Conservation (phyloP, 37 sponge, comb jelly and placozoan species). For the Theonella swinhoei region DNA sequence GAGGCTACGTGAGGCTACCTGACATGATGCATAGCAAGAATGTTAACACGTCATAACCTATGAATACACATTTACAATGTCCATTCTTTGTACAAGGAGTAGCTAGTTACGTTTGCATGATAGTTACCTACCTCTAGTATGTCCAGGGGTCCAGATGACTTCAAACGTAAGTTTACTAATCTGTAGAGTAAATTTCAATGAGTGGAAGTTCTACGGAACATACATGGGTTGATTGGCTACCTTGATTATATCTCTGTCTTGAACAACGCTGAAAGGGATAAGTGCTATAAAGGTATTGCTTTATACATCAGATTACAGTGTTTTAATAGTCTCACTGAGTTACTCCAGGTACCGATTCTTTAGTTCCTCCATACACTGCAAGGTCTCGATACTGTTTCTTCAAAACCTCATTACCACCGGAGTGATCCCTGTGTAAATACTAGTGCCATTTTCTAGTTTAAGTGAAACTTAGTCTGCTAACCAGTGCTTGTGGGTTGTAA, state of each 20-base stretch:
- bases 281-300: no score
- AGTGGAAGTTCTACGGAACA: neutral
- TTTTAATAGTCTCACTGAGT: slow-evolving; percentile 42
- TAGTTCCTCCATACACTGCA: slow-evolving; percentile 43
- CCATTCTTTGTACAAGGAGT: no score
- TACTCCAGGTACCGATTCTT: slow-evolving; percentile 22
- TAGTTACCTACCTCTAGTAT: slow-evolving; percentile 50
- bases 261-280: slow-evolving; percentile 8
- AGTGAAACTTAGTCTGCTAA: slow-evolving; percentile 1
- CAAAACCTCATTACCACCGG: slow-evolving; percentile 68
- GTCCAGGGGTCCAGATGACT: slow-evolving; percentile 71
- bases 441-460: no score
- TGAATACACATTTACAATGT: no score
- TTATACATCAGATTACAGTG: no score
- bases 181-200: slow-evolving; percentile 1
- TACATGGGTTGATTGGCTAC: neutral
- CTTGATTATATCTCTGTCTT: slow-evolving; percentile 40
- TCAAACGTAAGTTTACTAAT: slow-evolving; percentile 43
- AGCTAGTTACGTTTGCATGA: neutral
- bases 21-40: neutral
- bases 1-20: slow-evolving; percentile 2
- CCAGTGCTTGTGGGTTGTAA: slow-evolving; percentile 84
- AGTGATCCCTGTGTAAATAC: slow-evolving; percentile 89
- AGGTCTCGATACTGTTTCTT: slow-evolving; percentile 32
- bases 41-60: no score